These are phyloP conservation scores for Drosophila quinaria DNA, from an alignment of 2,888 invertebrate genomes.

Conservation along the genomic window DNA sequence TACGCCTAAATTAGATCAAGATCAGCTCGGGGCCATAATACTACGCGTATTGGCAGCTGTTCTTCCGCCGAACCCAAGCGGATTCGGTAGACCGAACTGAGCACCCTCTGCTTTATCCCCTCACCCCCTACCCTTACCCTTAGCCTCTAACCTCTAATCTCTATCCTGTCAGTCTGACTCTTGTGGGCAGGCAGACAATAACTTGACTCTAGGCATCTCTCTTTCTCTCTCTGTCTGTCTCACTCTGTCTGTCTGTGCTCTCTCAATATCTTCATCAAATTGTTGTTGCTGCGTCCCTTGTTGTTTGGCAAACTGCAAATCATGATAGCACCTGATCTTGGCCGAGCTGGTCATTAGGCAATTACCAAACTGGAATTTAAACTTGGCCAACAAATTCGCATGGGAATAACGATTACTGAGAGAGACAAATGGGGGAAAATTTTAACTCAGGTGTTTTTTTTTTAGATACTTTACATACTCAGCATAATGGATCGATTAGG, in stretches of 20 bases:
- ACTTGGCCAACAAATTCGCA: slow-evolving; percentile 3
- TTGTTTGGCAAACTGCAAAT: slow-evolving; percentile 55
- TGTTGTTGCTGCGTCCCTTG: slow-evolving; percentile 13
- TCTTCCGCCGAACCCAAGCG: slow-evolving; percentile 54
- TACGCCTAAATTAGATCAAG: slow-evolving; percentile 81
- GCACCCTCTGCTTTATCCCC: slow-evolving; percentile 2
- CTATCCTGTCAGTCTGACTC: slow-evolving; percentile 43
- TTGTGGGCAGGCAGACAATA: slow-evolving; percentile 62
- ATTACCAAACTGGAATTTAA: slow-evolving; percentile 50
- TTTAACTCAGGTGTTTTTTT: neutral
- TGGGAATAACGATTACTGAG: neutral
- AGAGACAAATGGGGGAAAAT: neutral
- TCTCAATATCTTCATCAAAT: slow-evolving; percentile 54
- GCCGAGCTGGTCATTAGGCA: slow-evolving; percentile 58
- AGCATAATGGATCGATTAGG: neutral
- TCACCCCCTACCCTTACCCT: neutral
- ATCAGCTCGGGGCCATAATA: slow-evolving; percentile 62
- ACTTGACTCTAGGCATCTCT: slow-evolving; percentile 58
- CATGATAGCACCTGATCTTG: slow-evolving; percentile 70
- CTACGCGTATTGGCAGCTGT: slow-evolving; percentile 66
- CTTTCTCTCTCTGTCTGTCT: neutral
- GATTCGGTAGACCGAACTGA: slow-evolving; percentile 52
- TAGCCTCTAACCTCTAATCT: neutral
- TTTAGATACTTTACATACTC: neutral
- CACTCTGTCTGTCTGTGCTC: slow-evolving; percentile 18